Conservation (phyloP, 2,113 vertebrate genomes). For the Bombycilla garrulus region DNA sequence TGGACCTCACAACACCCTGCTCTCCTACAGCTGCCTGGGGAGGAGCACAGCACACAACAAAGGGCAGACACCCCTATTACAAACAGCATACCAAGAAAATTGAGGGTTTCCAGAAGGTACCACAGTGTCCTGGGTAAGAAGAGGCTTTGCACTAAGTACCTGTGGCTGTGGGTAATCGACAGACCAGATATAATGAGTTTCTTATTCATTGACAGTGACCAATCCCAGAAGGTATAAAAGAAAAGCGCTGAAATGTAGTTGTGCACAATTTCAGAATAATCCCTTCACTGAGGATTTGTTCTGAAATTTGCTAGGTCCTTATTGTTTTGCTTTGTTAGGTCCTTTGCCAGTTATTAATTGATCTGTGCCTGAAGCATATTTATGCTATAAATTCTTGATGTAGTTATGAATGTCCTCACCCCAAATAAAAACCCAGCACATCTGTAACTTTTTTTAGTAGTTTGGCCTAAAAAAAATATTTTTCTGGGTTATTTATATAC, state of each 20-base stretch:
- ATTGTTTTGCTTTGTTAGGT: background rate
- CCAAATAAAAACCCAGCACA: background rate
- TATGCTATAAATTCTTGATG: conserved; percentile 19
- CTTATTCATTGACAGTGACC: background rate
- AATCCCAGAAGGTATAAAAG: background rate
- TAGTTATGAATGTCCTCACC: background rate
- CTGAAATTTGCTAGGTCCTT: no score
- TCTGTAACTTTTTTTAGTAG: background rate
- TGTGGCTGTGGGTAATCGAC: background rate
- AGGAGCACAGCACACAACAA: background rate
- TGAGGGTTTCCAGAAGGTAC: background rate
- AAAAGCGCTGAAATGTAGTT: background rate
- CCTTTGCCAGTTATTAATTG: conserved; percentile 5
- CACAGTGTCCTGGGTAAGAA: background rate
- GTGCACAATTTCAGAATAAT: background rate
- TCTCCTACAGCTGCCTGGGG: background rate
- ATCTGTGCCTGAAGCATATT: background rate
- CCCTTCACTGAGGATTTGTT: background rate
- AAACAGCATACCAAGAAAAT: background rate
- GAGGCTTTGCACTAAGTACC: background rate
- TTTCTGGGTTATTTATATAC: background rate
- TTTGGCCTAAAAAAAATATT: background rate
- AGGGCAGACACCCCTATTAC: background rate
- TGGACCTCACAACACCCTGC: background rate
- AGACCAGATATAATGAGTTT: background rate